Evolutionary conservation across 2,888 invertebrate species (phyloP).

Genomic region (Parelbella ahira): DNA sequence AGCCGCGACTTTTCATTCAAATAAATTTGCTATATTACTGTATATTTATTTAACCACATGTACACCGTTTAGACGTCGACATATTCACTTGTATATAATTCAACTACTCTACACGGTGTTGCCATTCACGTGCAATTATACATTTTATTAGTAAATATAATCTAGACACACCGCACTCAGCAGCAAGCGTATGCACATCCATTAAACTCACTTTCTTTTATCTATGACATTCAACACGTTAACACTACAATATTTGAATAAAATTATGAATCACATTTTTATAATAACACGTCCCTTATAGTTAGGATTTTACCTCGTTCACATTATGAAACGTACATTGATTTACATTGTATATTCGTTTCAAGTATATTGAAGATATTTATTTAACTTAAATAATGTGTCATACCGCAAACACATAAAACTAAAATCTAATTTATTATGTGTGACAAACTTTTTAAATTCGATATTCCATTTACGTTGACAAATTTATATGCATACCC

Average conservation of each 20-base stretch:
- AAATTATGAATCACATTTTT: conserved; percentile 67
- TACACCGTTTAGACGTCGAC: conserved; percentile 38
- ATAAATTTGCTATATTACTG: conserved; percentile 37
- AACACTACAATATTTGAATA: conserved; percentile 44
- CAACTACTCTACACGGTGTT: conserved; percentile 47
- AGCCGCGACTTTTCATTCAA: conserved; percentile 52
- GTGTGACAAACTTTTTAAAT: conserved; percentile 13
- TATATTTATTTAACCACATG: conserved; percentile 38
- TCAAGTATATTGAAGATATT: too few relatives aligned
- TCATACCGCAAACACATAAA: conserved; percentile 4
- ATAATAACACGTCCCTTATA: conserved; percentile 41
- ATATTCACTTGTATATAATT: conserved; percentile 30
- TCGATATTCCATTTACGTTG: conserved; percentile 17
- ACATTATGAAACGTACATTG: too few relatives aligned
- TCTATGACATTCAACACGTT: conserved; percentile 38
- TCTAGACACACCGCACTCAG: conserved; percentile 42
- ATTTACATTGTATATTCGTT: too few relatives aligned
- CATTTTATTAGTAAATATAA: conserved; percentile 31
- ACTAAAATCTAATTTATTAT: not conserved
- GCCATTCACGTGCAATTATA: conserved; percentile 57
- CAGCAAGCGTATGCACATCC: conserved; percentile 41
- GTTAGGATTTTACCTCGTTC: not conserved
- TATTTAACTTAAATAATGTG: not conserved
- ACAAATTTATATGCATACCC: conserved; percentile 10
- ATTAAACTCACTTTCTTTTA: conserved; percentile 36